Conservation (phyloP, 35 echinoderm and acorn worm genomes). For the Apostichopus japonicus region DNA sequence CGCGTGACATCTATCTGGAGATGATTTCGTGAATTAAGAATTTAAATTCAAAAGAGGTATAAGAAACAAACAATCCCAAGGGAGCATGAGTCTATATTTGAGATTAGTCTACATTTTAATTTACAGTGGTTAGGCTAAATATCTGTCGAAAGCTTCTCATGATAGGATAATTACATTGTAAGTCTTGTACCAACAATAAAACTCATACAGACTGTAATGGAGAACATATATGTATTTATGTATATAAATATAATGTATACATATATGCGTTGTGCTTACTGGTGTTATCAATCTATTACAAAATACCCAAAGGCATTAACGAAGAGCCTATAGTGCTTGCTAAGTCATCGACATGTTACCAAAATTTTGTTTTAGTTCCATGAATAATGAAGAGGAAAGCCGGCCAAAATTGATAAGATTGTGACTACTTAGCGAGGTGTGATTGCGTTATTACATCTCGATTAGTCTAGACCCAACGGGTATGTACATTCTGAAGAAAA, state of each 20-base stretch:
- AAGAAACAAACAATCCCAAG: neutral
- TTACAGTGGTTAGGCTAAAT: neutral
- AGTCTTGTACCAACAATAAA: too few species aligned
- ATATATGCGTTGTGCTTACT: neutral
- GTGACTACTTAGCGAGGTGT: neutral
- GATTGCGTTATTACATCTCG: slow-evolving; percentile 36
- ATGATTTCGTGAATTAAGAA: neutral
- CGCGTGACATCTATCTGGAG: neutral
- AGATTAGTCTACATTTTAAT: neutral
- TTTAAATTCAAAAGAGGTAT: neutral
- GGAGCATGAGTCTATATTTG: neutral
- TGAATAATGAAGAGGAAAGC: slow-evolving; percentile 43
- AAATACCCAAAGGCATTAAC: neutral
- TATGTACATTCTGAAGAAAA: slow-evolving; percentile 11
- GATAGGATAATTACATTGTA: too few species aligned
- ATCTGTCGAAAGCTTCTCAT: neutral
- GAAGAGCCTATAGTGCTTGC: neutral
- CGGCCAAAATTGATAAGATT: slow-evolving; percentile 21
- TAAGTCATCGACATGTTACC: slow-evolving; percentile 29
- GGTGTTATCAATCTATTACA: slow-evolving; percentile 35
- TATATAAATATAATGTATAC: too few species aligned
- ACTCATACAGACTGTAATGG: too few species aligned
- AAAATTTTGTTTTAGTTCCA: slow-evolving; percentile 25
- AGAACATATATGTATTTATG: too few species aligned
- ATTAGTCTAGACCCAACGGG: slow-evolving; percentile 13